Percentiles rank a stretch among this genome's conserved stretches.
phyloP scores from a whole-genome alignment of 2,888 invertebrate species.

The Strigamia transsilvanica region DNA sequence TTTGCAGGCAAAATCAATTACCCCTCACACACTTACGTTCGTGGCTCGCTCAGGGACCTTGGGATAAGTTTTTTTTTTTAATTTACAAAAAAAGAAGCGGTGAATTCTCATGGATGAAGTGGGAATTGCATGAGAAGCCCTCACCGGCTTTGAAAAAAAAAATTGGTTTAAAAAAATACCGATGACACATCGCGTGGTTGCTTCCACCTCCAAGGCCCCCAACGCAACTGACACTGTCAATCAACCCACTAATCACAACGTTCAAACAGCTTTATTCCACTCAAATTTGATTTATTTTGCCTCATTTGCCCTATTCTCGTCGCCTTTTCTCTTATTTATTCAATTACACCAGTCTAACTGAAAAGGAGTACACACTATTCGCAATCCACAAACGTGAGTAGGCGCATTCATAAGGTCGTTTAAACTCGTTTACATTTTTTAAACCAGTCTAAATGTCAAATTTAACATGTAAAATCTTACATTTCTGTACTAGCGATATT shows the following conservation, averaged over 20 bases:
- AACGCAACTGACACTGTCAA: slow-evolving; percentile 25
- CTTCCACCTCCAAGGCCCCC: neutral
- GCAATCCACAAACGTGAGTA: too few relatives aligned
- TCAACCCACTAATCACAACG: slow-evolving; percentile 17
- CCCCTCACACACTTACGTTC: slow-evolving; percentile 44
- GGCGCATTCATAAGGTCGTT: too few relatives aligned
- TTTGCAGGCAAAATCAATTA: slow-evolving; percentile 48
- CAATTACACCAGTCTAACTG: neutral
- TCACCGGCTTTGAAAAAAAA: slow-evolving; percentile 21
- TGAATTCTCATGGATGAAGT: slow-evolving; percentile 30
- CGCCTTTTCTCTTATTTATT: neutral
- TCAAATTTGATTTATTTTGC: slow-evolving; percentile 14
- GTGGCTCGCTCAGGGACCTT: slow-evolving; percentile 12
- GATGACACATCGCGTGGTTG: neutral
- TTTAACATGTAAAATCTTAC: too few relatives aligned
- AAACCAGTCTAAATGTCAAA: too few relatives aligned
- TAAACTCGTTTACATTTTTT: too few relatives aligned
- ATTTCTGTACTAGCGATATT: too few relatives aligned
- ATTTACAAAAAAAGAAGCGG: neutral
- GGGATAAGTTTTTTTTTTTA: slow-evolving; percentile 17
- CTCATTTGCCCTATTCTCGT: neutral
- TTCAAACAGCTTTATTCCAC: slow-evolving; percentile 1
- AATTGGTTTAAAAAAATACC: slow-evolving; percentile 27
- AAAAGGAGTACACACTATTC: too few relatives aligned
- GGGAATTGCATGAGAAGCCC: slow-evolving; percentile 17